Evolutionary conservation across 2,888 invertebrate genomes (phyloP).

Genomic region (Hirtodrosophila alboralis): DNA sequence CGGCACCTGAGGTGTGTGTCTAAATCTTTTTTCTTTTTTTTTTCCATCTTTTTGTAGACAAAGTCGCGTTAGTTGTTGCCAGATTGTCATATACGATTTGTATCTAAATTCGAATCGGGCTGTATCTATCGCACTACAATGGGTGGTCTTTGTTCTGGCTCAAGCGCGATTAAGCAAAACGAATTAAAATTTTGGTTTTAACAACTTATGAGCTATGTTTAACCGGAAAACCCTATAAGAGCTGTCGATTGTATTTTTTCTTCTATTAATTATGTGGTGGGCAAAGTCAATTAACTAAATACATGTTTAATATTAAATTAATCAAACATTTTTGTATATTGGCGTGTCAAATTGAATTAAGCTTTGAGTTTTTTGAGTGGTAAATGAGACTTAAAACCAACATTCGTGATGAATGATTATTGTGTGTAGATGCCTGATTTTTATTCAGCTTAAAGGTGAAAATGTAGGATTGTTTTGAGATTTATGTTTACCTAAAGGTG

Average conservation of each 20-base stretch:
- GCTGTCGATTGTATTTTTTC: background rate
- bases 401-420: slow-evolving; percentile 15
- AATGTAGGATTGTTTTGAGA: too few species aligned
- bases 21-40: too few species aligned
- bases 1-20: slow-evolving; percentile 71
- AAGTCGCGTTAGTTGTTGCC: slow-evolving; percentile 49
- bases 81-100: slow-evolving; percentile 48
- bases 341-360: slow-evolving; percentile 7
- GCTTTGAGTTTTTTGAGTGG: background rate
- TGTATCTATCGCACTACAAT: slow-evolving; percentile 16
- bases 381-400: background rate
- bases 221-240: too few species aligned
- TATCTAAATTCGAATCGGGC: slow-evolving; percentile 30
- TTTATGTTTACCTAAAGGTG: too few species aligned
- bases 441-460: too few species aligned
- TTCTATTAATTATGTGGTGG: slow-evolving; percentile 37
- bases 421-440: background rate
- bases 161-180: slow-evolving; percentile 14
- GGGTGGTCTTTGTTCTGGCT: slow-evolving; percentile 45
- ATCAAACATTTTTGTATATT: slow-evolving; percentile 11
- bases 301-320: slow-evolving; percentile 11
- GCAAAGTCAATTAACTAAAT: slow-evolving; percentile 34
- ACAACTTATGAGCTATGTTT: slow-evolving; percentile 11
- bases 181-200: slow-evolving; percentile 9
- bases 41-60: slow-evolving; percentile 18